Conservation (phyloP, 2,888 invertebrate species). For the Willowsia nigromaculata region DNA sequence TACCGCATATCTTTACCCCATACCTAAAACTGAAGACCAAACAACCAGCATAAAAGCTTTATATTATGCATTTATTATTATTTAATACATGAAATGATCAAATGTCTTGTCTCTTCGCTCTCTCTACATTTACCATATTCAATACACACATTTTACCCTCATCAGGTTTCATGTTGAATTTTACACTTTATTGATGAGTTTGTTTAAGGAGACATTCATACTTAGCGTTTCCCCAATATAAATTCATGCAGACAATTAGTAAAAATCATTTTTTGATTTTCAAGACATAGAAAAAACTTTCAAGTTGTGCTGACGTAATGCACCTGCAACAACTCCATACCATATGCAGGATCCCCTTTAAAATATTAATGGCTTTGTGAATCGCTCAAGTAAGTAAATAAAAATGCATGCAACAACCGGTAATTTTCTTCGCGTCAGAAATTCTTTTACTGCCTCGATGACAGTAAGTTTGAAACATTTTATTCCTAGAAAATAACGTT, state of each 20-base stretch:
- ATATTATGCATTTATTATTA: background rate
- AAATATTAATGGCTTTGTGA: background rate
- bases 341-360: background rate
- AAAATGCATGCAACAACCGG: background rate
- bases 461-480: background rate
- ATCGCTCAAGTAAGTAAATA: background rate
- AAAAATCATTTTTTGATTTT: too few species aligned
- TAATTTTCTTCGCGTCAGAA: background rate
- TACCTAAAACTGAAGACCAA: too few species aligned
- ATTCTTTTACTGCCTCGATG: background rate
- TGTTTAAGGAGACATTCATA: background rate
- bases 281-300: background rate
- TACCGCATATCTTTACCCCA: too few species aligned
- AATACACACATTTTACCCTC: background rate
- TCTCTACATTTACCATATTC: background rate
- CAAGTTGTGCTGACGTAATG: background rate
- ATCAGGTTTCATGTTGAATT: constrained; percentile 37
- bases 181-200: constrained; percentile 26
- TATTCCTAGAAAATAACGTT: background rate
- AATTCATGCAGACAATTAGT: too few species aligned
- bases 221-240: background rate
- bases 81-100: constrained; percentile 26
- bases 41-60: background rate
- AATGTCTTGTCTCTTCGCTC: constrained; percentile 17
- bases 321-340: background rate